These are phyloP conservation scores for Drosophila takahashii DNA, from an alignment of 1,140 invertebrate genomes.

Conservation along the genomic window DNA sequence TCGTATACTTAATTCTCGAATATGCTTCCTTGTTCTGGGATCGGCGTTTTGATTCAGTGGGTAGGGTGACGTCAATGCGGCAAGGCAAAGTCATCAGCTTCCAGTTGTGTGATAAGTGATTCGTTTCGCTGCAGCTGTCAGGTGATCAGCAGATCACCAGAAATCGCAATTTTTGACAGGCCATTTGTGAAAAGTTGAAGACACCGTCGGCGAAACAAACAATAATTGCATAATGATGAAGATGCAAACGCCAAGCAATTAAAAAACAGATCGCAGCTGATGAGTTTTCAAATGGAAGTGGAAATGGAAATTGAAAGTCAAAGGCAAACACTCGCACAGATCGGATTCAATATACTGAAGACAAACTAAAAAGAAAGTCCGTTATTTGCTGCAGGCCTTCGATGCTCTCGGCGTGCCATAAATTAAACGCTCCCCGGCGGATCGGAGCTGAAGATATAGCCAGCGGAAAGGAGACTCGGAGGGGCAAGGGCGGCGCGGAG, in stretches of 20 bases:
- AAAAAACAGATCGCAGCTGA: constrained; percentile 31
- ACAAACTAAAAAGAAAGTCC: constrained; percentile 69
- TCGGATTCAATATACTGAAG: constrained; percentile 35
- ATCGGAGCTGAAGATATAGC: constrained; percentile 39
- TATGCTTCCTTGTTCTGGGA: constrained; percentile 67
- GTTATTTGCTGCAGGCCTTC: constrained; percentile 60
- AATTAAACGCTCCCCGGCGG: constrained; percentile 57
- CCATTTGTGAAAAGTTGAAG: constrained; percentile 33
- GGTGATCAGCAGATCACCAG: constrained; percentile 26
- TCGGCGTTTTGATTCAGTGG: neutral
- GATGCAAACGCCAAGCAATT: constrained; percentile 17
- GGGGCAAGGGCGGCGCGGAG: constrained; percentile 23
- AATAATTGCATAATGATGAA: constrained; percentile 50
- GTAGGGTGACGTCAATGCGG: constrained; percentile 44
- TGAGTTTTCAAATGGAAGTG: constrained; percentile 63
- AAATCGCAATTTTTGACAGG: constrained; percentile 35
- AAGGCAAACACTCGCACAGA: constrained; percentile 62
- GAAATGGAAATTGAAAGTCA: constrained; percentile 67
- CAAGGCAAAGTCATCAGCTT: constrained; percentile 28
- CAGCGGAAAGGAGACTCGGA: constrained; percentile 13
- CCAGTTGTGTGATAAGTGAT: constrained; percentile 32
- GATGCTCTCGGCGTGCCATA: constrained; percentile 67
- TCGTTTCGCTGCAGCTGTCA: constrained; percentile 19
- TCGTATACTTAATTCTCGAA: constrained; percentile 38
- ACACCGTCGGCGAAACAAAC: constrained; percentile 8